Evolutionary conservation across 2,888 invertebrate species (phyloP), one percentile per base, ranked within the genome.

Genomic region (Cremastinae sp.): DNA sequence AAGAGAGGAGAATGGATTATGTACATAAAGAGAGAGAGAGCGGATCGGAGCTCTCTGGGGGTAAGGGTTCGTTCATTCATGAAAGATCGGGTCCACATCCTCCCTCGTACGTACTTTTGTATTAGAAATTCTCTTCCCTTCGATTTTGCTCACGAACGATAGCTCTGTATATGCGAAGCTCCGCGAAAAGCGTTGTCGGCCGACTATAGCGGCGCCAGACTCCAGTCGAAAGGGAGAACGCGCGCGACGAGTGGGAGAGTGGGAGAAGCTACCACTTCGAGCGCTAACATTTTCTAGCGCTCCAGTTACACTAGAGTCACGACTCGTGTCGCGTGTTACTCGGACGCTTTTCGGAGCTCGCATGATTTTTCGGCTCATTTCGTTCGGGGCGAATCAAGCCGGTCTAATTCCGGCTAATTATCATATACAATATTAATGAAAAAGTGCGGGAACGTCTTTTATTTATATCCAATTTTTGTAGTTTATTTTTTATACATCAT

Each of bases 51-150:
- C 16, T 51, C 45, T 41, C 18, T 10, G 51, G 39, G 43, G 43
- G 18, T 18, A 41, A 16, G 45, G 64, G 70, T 75, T 66, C 75
- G 62, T 68, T 75, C 71, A 75, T 75, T 72, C 71, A 75, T 62
- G 41, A 62, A 51, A 72, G 66, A 20, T 22, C 51, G 22, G 39
- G 39, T 51, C 39, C 39, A 51, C 28, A 28, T 28, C 64, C 70
- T 45, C 61, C 65, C 65, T 65, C 59, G 45, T 10, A 28, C 59
- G 39, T 71, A 58, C 10, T 51, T 64, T 18, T 51, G 56, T 12
- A 66, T 58, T 28, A 56, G 47, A 39, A 51, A 18, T 14, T 61
- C 37, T 58, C 53, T 59, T 66, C 61, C 69, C 59, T 69, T 69
- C 69, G 59, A 69, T 69, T 59, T 59, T 16, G 14, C 22, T 49